phyloP scores from a whole-genome alignment of 2,888 invertebrate species.

The Erebia aethiops region DNA sequence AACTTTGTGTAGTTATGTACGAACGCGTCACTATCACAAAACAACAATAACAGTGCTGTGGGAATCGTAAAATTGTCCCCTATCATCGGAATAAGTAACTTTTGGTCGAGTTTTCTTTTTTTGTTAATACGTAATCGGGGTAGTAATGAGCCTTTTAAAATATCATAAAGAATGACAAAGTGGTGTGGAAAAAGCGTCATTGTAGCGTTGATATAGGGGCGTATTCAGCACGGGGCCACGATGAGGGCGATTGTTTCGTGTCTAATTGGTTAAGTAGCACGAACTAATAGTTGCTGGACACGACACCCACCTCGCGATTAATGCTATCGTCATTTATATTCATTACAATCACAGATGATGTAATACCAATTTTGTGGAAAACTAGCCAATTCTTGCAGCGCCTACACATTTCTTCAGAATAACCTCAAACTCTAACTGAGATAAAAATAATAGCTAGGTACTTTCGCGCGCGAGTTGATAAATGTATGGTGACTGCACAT shows the following conservation, averaged over 20 bases:
- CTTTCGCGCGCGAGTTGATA: no score
- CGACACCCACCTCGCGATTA: slow-evolving; percentile 57
- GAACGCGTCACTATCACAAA: slow-evolving; percentile 66
- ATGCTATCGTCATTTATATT: slow-evolving; percentile 46
- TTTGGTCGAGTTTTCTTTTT: slow-evolving; percentile 63
- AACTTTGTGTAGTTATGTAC: slow-evolving; percentile 57
- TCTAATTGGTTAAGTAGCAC: slow-evolving; percentile 80
- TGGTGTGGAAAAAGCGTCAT: slow-evolving; percentile 68
- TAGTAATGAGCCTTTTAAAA: slow-evolving; percentile 77
- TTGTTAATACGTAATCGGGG: slow-evolving; percentile 61
- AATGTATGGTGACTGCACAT: no score
- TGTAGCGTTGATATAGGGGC: slow-evolving; percentile 74
- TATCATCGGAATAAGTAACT: slow-evolving; percentile 61
- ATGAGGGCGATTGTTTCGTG: slow-evolving; percentile 80
- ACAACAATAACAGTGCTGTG: slow-evolving; percentile 69
- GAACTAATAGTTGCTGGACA: slow-evolving; percentile 73
- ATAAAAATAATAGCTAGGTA: not conserved
- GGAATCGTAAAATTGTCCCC: slow-evolving; percentile 77
- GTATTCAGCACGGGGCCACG: slow-evolving; percentile 69
- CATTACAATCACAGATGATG: slow-evolving; percentile 40
- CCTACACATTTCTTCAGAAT: not conserved
- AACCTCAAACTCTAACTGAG: not conserved
- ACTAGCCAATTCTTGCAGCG: slow-evolving; percentile 4
- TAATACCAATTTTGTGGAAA: slow-evolving; percentile 23
- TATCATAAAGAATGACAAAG: slow-evolving; percentile 76